Base-by-base conservation (phyloP, 2,888 invertebrate genomes). In the Eucera pruinosa region DNA sequence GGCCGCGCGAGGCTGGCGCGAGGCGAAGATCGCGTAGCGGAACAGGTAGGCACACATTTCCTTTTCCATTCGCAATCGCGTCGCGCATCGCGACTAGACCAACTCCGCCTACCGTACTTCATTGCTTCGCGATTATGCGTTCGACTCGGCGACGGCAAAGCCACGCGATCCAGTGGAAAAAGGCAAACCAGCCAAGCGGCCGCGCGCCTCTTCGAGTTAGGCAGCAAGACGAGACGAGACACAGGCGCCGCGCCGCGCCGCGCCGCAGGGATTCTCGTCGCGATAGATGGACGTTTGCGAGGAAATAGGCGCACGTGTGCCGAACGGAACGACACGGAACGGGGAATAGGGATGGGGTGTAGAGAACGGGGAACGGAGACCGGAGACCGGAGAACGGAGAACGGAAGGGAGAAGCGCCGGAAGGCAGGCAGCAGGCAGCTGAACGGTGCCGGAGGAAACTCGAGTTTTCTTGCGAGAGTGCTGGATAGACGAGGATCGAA, bases 401-500 rank as follows among this genome's bases (percentile, higher is more conserved):
- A n/a, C n/a, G 2, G 25, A 20, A 23, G 27, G n/a, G 43, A 33
- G 36, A 23, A 41, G 43, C 13, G 23, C 15, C 27, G 60, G 72
- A 65, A 76, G 66, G 80, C 55, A 43, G 54, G 45, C 25, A 18
- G 58, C 33, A 65, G 20, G 15, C 27, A 18, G 23, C 4, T 9
- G 33, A 39, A 41, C 11, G 23, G 65, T 60, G 45, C 66, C 45
- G 57, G 62, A 74, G 47, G 57, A 60, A 72, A 62, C 54, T 80
- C 54, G 57, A 65, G 65, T 60, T 71, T 73, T 81, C 78, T 66
- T 76, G 75, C 64, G 41, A 45, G 2, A 30, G 68, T 36, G 45
- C 48, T 39, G 62, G 13, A 71, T 55, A 64, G 75, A 69, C 64
- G 61, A 86, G 81, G 80, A 79, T 52, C 79, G 58, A 54, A 58